A percentile compares a stretch with the other conserved stretches of the same genome.
These are phyloP conservation scores for Diachasma alloeum DNA, from an alignment of 1,140 invertebrate genomes.

Conservation along the genomic window DNA sequence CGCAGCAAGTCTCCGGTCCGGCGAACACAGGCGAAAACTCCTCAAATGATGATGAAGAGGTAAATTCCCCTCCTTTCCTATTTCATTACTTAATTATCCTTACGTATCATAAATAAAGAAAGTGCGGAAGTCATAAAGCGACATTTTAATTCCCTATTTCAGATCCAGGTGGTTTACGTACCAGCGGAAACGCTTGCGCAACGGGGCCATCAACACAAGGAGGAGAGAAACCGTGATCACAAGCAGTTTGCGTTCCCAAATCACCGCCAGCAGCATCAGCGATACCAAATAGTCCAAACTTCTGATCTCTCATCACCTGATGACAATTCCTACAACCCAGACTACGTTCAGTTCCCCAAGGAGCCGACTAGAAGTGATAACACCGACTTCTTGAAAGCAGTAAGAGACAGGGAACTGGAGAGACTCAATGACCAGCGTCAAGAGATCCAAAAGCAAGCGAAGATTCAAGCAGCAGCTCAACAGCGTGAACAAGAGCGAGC, in stretches of 20 bases:
- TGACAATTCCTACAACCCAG: constrained; percentile 58
- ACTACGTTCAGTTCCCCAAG: constrained; percentile 49
- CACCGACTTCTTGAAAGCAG: constrained; percentile 48
- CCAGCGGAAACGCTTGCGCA: constrained; percentile 78
- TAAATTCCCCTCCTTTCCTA: not conserved
- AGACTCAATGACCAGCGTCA: constrained; percentile 51
- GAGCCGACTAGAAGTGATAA: constrained; percentile 60
- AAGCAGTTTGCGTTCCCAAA: constrained; percentile 36
- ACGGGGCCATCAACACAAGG: constrained; percentile 57
- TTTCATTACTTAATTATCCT: not conserved
- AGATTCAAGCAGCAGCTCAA: constrained; percentile 46
- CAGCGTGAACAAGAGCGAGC: constrained; percentile 52
- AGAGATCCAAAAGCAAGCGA: constrained; percentile 54
- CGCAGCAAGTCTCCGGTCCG: constrained; percentile 13
- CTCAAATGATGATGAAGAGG: constrained; percentile 27
- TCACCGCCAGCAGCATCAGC: constrained; percentile 49
- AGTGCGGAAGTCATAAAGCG: constrained; percentile 9
- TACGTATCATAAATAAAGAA: not conserved
- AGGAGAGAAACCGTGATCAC: constrained; percentile 44
- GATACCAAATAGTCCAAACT: constrained; percentile 43
- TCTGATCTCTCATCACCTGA: constrained; percentile 22
- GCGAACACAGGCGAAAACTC: constrained; percentile 4
- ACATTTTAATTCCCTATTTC: constrained; percentile 24
- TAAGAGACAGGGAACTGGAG: constrained; percentile 51
- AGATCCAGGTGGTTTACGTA: constrained; percentile 81